phyloP scores from a whole-genome alignment of 1,140 invertebrate genomes.

The Aplysia californica region DNA sequence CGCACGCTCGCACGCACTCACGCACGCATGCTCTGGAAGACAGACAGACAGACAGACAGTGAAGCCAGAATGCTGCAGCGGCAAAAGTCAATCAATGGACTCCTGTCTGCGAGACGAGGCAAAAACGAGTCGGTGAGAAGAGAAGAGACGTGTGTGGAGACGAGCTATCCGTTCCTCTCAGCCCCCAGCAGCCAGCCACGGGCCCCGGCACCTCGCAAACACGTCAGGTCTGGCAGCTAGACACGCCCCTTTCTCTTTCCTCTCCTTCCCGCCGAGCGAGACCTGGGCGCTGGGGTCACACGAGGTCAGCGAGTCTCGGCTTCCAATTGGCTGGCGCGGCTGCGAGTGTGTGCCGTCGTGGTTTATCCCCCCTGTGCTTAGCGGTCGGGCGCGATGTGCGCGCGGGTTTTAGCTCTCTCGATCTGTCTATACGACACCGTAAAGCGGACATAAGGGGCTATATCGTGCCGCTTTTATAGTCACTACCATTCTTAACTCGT shows the following conservation, averaged over 20 bases:
- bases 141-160: not conserved
- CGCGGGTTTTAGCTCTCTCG: not conserved
- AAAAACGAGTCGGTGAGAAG: too few relatives aligned
- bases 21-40: too few relatives aligned
- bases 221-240: not conserved
- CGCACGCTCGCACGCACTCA: too few relatives aligned
- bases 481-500: not conserved
- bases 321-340: slow-evolving; percentile 15
- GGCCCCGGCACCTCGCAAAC: too few relatives aligned
- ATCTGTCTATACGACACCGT: too few relatives aligned
- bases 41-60: too few relatives aligned
- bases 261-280: not conserved
- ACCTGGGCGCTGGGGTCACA: slow-evolving; percentile 3
- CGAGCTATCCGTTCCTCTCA: not conserved
- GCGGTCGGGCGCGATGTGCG: slow-evolving; percentile 1
- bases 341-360: not conserved
- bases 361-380: slow-evolving; percentile 16
- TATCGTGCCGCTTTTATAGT: slow-evolving; percentile 12
- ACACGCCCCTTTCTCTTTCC: not conserved
- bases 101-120: too few relatives aligned
- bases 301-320: slow-evolving; percentile 2
- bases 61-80: too few relatives aligned
- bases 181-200: not conserved
- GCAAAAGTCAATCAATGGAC: too few relatives aligned
- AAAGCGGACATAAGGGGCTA: not conserved